Percentiles rank a stretch among this genome's conserved stretches.
Evolutionary conservation across 2,113 vertebrate genomes (phyloP).

Genomic region (Nothobranchius furzeri): DNA sequence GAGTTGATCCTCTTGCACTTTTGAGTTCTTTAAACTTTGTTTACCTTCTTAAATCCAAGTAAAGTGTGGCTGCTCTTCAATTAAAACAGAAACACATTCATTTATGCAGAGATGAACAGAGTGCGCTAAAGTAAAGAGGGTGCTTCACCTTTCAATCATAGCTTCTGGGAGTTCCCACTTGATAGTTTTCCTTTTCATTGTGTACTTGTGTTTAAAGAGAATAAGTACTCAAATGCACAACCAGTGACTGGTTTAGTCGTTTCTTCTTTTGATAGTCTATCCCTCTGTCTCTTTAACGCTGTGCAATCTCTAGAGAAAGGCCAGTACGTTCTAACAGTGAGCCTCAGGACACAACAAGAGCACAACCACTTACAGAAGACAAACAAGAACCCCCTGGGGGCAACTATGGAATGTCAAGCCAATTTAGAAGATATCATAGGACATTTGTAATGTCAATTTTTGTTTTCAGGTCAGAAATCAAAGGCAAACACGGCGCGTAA

Average conservation of each 20-base stretch:
- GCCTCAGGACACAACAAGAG: slow-evolving; percentile 67
- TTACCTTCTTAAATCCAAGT: slow-evolving; percentile 59
- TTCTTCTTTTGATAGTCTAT: slow-evolving; percentile 25
- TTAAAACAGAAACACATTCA: slow-evolving; percentile 69
- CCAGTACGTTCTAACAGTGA: slow-evolving; percentile 58
- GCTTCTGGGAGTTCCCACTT: slow-evolving; percentile 69
- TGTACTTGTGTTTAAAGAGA: slow-evolving; percentile 74
- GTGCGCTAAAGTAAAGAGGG: slow-evolving; percentile 38
- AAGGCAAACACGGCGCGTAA: slow-evolving; percentile 69
- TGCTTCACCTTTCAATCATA: slow-evolving; percentile 64
- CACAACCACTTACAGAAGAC: slow-evolving; percentile 71
- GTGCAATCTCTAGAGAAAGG: slow-evolving; percentile 57
- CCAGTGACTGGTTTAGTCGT: slow-evolving; percentile 45
- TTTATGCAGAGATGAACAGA: slow-evolving; percentile 56
- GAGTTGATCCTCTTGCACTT: slow-evolving; percentile 50
- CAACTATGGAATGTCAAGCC: slow-evolving; percentile 74
- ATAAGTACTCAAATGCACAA: slow-evolving; percentile 71
- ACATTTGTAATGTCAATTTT: slow-evolving; percentile 77
- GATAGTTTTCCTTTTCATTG: slow-evolving; percentile 62
- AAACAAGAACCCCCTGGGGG: slow-evolving; percentile 72
- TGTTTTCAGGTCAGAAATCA: slow-evolving; percentile 79
- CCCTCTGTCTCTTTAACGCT: slow-evolving; percentile 59
- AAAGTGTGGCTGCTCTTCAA: slow-evolving; percentile 66
- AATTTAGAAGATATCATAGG: slow-evolving; percentile 73
- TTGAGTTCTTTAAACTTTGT: slow-evolving; percentile 63